Base-by-base conservation (phyloP, 2,797 vertebrate species). In the Syngnathus acus region DNA sequence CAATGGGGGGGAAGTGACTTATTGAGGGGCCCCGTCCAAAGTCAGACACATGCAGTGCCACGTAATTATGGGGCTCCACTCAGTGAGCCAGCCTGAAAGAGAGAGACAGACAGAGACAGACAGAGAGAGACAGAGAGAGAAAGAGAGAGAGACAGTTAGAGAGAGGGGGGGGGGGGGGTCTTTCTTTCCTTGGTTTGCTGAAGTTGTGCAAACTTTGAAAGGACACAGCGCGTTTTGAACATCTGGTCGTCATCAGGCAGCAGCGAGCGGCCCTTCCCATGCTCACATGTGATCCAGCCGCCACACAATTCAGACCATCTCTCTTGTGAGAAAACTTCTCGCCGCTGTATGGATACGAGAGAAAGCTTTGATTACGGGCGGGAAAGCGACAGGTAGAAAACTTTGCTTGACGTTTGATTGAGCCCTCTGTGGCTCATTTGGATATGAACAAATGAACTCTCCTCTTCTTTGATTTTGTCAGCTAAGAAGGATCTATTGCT, bases 31-130 rank as follows among this genome's bases (percentile, higher is more conserved):
- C 84, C 90, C 92, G 92, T 85, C 80, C 87, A 93, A 89, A 91
- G 90, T 94, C 93, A 92, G 90, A 83, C 86, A 78, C 87, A 80
- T 81, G 82, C 87, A 82, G 80, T 91, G 92, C 93, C 92, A 92
- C 92, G 91, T 94, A 94, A 94, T 94, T 92, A 90, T 82, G 90
- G 87, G 59, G 81, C 90, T 89, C 89, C 88, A 84, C 89, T 91
- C 91, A 91, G 53, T 21, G 13, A 11, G 50, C 50, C 9, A 88
- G 64, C 1, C 5, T 70, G 79, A 88, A 90, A 9, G 19, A 45
- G 6, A 65, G 70, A 64, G 64, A 69, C 64, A 42, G 73, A 38
- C 65, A 58, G 50, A 54, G 48, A 53, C 1, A 58, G 72, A 62
- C 70, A 53, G 68, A 68, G 63, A 40, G 69, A 67, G 68, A 63